Percentiles rank a stretch among this genome's conserved stretches.
Evolutionary conservation across 1,140 invertebrate species (phyloP).

Genomic region (Mactra quadrangularis): DNA sequence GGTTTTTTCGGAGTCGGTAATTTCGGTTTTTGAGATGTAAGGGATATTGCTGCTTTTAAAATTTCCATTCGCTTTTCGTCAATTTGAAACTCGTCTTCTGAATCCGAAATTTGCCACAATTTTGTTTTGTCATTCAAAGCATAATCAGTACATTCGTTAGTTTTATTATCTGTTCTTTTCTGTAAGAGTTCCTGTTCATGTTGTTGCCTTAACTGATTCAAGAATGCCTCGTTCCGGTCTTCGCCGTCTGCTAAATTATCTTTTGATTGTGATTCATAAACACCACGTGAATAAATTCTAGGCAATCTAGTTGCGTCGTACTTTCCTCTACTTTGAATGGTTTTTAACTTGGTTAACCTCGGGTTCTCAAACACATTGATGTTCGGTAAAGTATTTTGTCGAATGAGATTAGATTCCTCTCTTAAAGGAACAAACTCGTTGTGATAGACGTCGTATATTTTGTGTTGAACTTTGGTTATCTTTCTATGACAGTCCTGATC

Average conservation of each 20-base stretch:
- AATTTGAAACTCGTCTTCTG: conserved; percentile 10
- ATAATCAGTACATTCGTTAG: not conserved
- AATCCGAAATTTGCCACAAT: conserved; percentile 35
- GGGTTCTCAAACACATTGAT: not conserved
- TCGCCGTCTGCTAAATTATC: not conserved
- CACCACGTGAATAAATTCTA: not conserved
- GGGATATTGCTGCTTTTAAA: conserved; percentile 38
- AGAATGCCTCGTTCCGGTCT: not conserved
- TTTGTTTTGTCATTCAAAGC: not conserved
- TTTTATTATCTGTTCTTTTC: conserved; percentile 9
- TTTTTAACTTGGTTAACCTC: conserved; percentile 14
- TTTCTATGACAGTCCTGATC: conserved; percentile 37
- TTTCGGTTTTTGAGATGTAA: conserved; percentile 44
- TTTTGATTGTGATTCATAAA: conserved; percentile 1
- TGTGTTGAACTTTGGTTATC: conserved; percentile 44
- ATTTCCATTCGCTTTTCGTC: conserved; percentile 55
- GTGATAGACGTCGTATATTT: conserved; percentile 53
- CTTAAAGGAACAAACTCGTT: conserved; percentile 52
- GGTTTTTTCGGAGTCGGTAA: conserved; percentile 34
- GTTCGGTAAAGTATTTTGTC: conserved; percentile 5
- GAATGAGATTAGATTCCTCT: conserved; percentile 38
- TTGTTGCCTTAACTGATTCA: conserved; percentile 30
- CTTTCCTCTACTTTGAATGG: conserved; percentile 1
- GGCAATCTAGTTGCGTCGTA: not conserved
- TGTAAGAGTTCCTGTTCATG: not conserved